Base-by-base conservation (phyloP, 92 coral and sea anemone genomes). In the Heliopora coerulea region DNA sequence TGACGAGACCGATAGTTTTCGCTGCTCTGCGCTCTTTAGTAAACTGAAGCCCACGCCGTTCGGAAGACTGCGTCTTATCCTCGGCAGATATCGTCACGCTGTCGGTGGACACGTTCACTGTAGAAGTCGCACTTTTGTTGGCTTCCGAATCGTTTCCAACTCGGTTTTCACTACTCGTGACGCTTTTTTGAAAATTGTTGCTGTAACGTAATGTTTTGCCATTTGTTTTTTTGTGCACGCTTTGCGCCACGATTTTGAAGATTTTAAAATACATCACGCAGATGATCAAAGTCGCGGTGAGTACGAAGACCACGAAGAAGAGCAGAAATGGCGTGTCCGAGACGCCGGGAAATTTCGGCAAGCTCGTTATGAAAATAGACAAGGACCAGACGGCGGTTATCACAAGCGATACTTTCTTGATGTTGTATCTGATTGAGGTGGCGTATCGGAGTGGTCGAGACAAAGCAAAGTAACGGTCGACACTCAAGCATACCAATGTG, bases 341-440 rank as follows among this genome's bases (percentile, higher is more conserved):
- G 32, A 91, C 97, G 21, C 97, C 97, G 2, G 97, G 97, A 68
- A 91, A 87, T 59, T 83, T 85, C 0, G 97, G 97, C 10, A 87
- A 28, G 65, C 90, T 85, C 30, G 92, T 91, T 49, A 85, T 84
- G 56, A 88, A 74, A 31, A 85, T 72, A 1, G 92, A 82, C 58
- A 83, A 11, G 13, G 42, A 33, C 97, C 97, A 91, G 32, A 91
- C 73, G 9, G 82, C 60, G 0, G 85, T 76, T 31, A 85, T 91
- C 14, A 61, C 89, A 3, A 63, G 35, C 18, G 35, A 68, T 20
- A 88, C 84, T 79, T 78, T 78, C 59, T 83, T 78, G 26, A 80
- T 74, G 32, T 89, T 89, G 69, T 80, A 86, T 62, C 84, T 82
- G 54, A 91, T 83, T 1, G 92, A 85, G 61, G 92, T 80, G n/a